Base-by-base conservation (phyloP, 2,797 vertebrate species). In the Garrulus glandarius region DNA sequence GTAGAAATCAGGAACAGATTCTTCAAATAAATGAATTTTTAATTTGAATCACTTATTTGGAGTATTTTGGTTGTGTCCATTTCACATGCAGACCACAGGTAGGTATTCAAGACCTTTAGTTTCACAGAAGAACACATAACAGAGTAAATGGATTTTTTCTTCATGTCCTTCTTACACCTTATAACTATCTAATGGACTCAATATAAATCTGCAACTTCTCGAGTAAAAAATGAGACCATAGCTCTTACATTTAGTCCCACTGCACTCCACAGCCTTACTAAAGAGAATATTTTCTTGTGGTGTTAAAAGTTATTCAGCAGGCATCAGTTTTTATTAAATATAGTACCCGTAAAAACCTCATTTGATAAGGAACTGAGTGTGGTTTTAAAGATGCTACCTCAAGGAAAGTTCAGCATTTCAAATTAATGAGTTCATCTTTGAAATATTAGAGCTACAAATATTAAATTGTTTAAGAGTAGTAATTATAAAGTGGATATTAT, bases 401-500 rank as follows among this genome's bases (percentile, higher is more conserved):
- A 83, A 79, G 63, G 47, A 87, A 87, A 37, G 12, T 37, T 34
- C 10, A 18, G 32, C 37, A 81, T 83, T 94, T 92, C n/a, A 94
- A 86, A 76, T 87, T 92, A 92, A 87, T 47, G 23, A 78, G 93
- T 94, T 91, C 84, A 92, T 93, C 57, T 80, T 92, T 95, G 78
- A 92, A 96, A 94, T 83, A 91, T 84, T 92, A 18, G 16, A 78
- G 69, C 64, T 78, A 90, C 59, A 93, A 91, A 90, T 95, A 93
- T 53, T 93, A 92, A 84, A 90, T 92, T 89, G 63, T 69, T 95
- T 87, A 96, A 94, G 67, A 91, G 63, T 87, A 95, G 76, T 61
- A 91, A 97, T 97, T 96, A 95, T 93, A 80, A 93, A 92, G 47
- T 69, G 22, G 30, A 17, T 81, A 60, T 92, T 87, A 94, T 91